Evolutionary conservation across 2,797 vertebrate genomes (phyloP), one percentile per base, ranked within the genome.

Genomic region (Prunella strophiata): DNA sequence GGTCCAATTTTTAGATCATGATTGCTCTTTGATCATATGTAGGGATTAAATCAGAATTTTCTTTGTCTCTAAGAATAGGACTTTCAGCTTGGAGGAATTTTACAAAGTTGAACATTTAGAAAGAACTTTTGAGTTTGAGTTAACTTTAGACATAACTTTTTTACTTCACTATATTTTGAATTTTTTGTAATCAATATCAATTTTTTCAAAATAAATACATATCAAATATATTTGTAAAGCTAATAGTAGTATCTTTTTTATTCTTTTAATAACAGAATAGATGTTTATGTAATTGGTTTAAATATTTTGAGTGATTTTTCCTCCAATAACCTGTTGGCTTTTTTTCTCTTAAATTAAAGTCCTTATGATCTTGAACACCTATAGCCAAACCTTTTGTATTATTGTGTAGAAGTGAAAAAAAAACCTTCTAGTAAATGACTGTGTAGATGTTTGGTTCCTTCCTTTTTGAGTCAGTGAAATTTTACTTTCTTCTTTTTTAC

Each of bases 1-100:
- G 27, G 8, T 70, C 68, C 20, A 82, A 11, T 54, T 68, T 95
- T 87, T 93, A 72, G 23, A 61, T 94, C 11, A 51, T 68, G 27
- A 65, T 43, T 75, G 4, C 47, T 66, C 10, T 57, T 85, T 74
- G 32, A 52, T 62, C 59, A 15, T 36, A 54, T 51, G 15, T 55
- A 19, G 45, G 11, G 50, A 86, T 86, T 77, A 27, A 94, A 96
- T 66, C 17, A 5, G 54, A 94, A 70, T 85, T 90, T 91, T 80
- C 66, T 72, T 93, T 38, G 14, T 74, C 38, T 67, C 25, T 61
- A 11, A n/a, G n/a, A 84, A 45, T 8, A 57, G 12, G 6, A 52
- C 79, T 90, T 94, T 92, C 42, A 83, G 14, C 42, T 52, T 79
- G 20, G 13, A 85, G 11, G 8, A 76, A 48, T 32, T n/a, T 65